phyloP scores from a whole-genome alignment of 2,888 invertebrate species.

The Saturnia japonica region DNA sequence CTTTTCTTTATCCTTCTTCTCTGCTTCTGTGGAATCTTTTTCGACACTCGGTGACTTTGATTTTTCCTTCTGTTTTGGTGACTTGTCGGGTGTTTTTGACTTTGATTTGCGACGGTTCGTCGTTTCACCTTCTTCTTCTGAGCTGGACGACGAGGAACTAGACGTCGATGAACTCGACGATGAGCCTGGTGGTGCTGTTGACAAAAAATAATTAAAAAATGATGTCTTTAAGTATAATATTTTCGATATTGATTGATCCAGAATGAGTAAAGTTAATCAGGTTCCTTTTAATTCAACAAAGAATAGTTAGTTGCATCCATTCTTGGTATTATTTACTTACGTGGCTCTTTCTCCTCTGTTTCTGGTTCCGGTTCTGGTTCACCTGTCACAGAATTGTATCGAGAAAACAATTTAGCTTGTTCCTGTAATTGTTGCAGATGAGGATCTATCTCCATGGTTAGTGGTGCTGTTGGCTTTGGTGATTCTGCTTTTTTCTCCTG shows the following conservation, averaged over 20 bases:
- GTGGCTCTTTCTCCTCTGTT: conserved; percentile 65
- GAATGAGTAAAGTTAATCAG: not conserved
- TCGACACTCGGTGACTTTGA: conserved; percentile 63
- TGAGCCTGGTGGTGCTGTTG: conserved; percentile 72
- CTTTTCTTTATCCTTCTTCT: conserved; percentile 59
- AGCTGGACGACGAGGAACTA: conserved; percentile 77
- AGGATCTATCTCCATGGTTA: conserved; percentile 79
- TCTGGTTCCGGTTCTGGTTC: conserved; percentile 57
- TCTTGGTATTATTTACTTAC: conserved; percentile 46
- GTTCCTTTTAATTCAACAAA: not conserved
- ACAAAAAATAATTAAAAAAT: conserved; percentile 16
- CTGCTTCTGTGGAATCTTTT: conserved; percentile 46
- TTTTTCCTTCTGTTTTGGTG: conserved; percentile 60
- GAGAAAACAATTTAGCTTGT: conserved; percentile 79
- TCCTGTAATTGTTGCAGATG: conserved; percentile 77
- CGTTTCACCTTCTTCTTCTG: conserved; percentile 74
- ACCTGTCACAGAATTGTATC: conserved; percentile 65
- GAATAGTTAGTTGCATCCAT: not conserved
- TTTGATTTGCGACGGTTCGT: conserved; percentile 64
- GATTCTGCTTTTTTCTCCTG: conserved; percentile 65
- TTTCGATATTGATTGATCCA: no score
- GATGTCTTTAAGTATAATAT: no score
- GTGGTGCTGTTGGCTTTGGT: conserved; percentile 66
- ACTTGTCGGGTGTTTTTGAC: conserved; percentile 69
- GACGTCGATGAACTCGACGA: conserved; percentile 78